phyloP scores from a whole-genome alignment of 2,113 vertebrate species.

The Odocoileus virginianus region DNA sequence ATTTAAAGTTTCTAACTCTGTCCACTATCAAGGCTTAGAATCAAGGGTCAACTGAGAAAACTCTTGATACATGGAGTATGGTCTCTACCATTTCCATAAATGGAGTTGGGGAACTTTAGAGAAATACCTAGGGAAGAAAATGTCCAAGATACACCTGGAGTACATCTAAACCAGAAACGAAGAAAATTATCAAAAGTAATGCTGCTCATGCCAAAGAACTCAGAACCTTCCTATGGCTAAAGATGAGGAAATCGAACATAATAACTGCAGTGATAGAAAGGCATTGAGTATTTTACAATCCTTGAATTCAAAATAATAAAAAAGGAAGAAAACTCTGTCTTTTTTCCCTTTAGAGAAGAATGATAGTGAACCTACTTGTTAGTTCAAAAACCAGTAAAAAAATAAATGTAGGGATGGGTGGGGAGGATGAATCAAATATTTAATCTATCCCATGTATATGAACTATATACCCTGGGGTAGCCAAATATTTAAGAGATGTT shows the following conservation, averaged over 20 bases:
- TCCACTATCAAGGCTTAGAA: neutral
- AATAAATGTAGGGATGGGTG: neutral
- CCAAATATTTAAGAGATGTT: neutral
- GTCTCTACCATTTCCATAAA: neutral
- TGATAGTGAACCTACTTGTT: neutral
- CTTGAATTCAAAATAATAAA: neutral
- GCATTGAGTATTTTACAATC: neutral
- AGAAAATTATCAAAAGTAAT: neutral
- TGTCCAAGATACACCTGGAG: neutral
- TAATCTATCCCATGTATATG: neutral
- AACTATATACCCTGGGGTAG: neutral
- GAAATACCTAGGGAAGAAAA: neutral
- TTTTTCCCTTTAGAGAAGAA: neutral
- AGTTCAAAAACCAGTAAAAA: neutral
- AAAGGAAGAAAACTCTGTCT: neutral
- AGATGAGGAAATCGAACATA: neutral
- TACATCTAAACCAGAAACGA: neutral
- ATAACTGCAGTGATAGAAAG: neutral
- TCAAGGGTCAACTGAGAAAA: neutral
- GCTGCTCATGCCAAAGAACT: neutral
- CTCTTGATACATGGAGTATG: neutral
- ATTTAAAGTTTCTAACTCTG: neutral
- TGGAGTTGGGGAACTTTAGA: neutral
- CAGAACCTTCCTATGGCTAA: neutral
- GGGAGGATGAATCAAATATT: neutral